Percentiles rank a stretch among this genome's conserved stretches.
Evolutionary conservation across 2,888 invertebrate genomes (phyloP).

Genomic region (Parapristionchus giblindavisi): DNA sequence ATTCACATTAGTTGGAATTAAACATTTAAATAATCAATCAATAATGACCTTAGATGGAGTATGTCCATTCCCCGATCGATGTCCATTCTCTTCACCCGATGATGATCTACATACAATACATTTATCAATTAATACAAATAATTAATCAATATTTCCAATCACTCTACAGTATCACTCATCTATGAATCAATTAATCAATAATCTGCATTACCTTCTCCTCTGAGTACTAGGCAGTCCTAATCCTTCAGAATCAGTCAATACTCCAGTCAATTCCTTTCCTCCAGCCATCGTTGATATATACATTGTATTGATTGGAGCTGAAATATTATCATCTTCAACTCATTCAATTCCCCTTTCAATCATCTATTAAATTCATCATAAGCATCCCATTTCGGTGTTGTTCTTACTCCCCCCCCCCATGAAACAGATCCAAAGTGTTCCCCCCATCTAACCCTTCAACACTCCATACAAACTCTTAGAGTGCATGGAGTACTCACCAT

Average conservation of each 20-base stretch:
- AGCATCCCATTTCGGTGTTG: too few relatives aligned
- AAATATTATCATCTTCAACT: background rate
- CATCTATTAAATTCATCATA: background rate
- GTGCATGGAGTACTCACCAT: background rate
- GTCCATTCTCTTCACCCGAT: too few relatives aligned
- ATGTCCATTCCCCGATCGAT: too few relatives aligned
- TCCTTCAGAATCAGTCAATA: background rate
- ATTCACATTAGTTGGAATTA: too few relatives aligned
- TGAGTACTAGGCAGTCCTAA: background rate
- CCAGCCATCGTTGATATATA: conserved; percentile 8
- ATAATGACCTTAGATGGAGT: too few relatives aligned
- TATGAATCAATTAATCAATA: background rate
- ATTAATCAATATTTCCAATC: too few relatives aligned
- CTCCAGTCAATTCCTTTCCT: conserved; percentile 11
- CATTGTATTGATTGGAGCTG: conserved; percentile 10
- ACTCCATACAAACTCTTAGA: background rate
- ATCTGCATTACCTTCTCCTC: conserved; percentile 2
- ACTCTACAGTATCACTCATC: too few relatives aligned
- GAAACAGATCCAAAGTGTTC: background rate
- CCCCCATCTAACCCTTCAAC: background rate
- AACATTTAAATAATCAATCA: too few relatives aligned
- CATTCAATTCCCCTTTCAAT: background rate
- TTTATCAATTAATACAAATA: too few relatives aligned
- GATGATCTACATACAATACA: too few relatives aligned
- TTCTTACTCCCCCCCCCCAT: too few relatives aligned